Evolutionary conservation across 2,797 vertebrate genomes (phyloP).

Genomic region (Lindbergichthys nudifrons): DNA sequence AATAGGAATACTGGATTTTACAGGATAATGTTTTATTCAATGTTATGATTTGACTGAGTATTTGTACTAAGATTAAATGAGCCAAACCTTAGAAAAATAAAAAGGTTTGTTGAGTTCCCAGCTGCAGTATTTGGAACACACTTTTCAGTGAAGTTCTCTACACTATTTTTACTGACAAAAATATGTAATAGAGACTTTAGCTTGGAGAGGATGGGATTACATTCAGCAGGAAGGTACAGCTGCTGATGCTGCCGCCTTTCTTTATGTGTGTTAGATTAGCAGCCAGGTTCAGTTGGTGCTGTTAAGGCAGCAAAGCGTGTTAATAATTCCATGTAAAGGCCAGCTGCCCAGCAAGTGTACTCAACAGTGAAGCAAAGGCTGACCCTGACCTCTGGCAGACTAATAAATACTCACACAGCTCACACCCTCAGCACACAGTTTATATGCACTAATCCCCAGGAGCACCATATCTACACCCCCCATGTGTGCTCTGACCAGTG

Average conservation of each 20-base stretch:
- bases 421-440: neutral
- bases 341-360: neutral
- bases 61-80: neutral
- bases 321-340: slow-evolving; percentile 8
- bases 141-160: slow-evolving; percentile 5
- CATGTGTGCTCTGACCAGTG: neutral
- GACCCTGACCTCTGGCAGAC: slow-evolving; percentile 1
- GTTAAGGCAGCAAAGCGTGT: slow-evolving; percentile 1
- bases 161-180: slow-evolving; percentile 27
- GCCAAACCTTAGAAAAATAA: neutral
- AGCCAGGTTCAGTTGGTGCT: neutral
- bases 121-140: neutral
- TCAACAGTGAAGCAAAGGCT: neutral
- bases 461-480: slow-evolving; percentile 7
- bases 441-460: slow-evolving; percentile 22
- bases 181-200: slow-evolving; percentile 27
- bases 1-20: neutral
- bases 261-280: slow-evolving; percentile 23
- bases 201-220: slow-evolving; percentile 3
- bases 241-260: slow-evolving; percentile 2
- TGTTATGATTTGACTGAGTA: neutral
- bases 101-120: neutral
- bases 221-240: slow-evolving; percentile 15
- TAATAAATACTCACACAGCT: slow-evolving; percentile 25
- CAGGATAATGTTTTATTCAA: neutral